Base-by-base conservation (phyloP, 2,113 vertebrate species). In the Cairina moschata region DNA sequence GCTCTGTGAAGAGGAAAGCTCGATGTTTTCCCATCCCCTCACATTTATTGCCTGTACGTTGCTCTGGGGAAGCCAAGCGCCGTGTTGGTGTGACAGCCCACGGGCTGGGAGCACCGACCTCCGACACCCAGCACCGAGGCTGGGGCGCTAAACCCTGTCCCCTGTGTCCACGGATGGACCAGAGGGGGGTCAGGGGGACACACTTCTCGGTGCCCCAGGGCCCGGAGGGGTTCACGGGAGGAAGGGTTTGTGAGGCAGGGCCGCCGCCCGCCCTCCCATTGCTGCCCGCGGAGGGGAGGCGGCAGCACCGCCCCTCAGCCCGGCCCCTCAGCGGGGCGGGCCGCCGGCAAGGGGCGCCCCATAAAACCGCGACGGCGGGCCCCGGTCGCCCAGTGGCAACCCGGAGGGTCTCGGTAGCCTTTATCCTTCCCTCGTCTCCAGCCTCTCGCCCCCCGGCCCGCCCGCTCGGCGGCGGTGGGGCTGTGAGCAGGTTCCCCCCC, bases 331-430 rank as follows among this genome's bases (percentile, higher is more conserved):
- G 8, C 65, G 12, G 80, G 90, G 94, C 81, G 87, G 94, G 58
- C 12, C 86, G 17, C 34, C n/a, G 52, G 10, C 58, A 89, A n/a
- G 76, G n/a, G 22, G 77, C 46, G 58, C 62, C 48, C 10, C 25
- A 26, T 95, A 95, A 83, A 95, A 93, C 9, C 8, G 2, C 8
- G 28, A 42, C 69, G 6, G 60, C 40, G 2, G 34, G 6, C 0
- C 0, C 3, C 0, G 5, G 3, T 0, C 5, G 0, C 0, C 4
- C 12, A 69, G 34, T 18, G 34, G 87, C 22, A 48, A 22, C 10
- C 20, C 10, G 10, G 46, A 21, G 46, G 46, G 20, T 48, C 17
- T 4, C 46, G 20, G 46, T 11, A 48, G 20, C 46, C 46, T 22
- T 48, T 6, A 1, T 22, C 20, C 20, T 21, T 48, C 11, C 46